Percentiles rank a stretch among this genome's conserved stretches.
Conservation (phyloP, 2,113 vertebrate species). For the Megaceryle torquata region DNA sequence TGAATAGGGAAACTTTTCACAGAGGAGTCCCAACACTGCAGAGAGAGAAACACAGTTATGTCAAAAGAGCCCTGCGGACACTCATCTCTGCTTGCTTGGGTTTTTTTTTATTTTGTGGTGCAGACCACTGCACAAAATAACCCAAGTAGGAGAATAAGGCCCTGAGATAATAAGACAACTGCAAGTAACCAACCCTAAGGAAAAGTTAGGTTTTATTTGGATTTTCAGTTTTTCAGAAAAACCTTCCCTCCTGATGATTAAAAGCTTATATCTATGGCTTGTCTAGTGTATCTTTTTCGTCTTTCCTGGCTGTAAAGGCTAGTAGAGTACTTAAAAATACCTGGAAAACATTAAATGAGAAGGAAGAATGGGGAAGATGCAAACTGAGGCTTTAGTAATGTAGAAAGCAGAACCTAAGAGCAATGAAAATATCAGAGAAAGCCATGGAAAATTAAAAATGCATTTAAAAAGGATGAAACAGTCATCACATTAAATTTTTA, state of each 20-base stretch:
- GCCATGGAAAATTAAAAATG: neutral
- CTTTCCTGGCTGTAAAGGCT: neutral
- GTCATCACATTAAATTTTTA: neutral
- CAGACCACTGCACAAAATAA: neutral
- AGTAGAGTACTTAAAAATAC: neutral
- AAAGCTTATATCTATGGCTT: neutral
- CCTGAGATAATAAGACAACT: neutral
- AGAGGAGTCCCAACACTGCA: neutral
- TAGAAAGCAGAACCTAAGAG: neutral
- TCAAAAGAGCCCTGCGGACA: neutral
- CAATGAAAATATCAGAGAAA: neutral
- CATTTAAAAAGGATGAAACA: neutral
- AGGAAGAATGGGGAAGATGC: neutral
- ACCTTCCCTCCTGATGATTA: neutral
- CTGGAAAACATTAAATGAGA: neutral
- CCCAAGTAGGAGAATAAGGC: neutral
- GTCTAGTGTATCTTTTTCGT: neutral
- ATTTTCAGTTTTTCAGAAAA: slow-evolving; percentile 14
- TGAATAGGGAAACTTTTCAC: neutral
- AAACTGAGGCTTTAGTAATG: neutral
- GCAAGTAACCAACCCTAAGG: neutral
- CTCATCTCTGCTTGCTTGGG: neutral
- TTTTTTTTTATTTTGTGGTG: neutral
- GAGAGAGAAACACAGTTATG: rapidly evolving
- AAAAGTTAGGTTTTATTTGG: neutral